A percentile compares a stretch with the other conserved stretches of the same genome.
Conservation (phyloP, 2,888 invertebrate genomes). For the Acanthococcus lagerstroemiae region DNA sequence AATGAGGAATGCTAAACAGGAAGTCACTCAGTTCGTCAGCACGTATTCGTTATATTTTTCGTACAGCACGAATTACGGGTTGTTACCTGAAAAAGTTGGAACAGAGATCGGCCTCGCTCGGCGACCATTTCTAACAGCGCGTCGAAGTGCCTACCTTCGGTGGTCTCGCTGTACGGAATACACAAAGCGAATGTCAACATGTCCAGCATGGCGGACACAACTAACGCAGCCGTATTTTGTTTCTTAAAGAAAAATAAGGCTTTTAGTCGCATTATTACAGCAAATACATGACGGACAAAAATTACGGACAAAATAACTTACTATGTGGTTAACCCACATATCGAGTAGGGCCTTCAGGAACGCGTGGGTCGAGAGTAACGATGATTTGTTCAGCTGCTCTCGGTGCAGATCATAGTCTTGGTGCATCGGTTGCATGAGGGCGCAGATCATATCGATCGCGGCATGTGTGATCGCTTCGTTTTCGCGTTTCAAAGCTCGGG, state of each 20-base stretch:
- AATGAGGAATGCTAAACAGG: constrained; percentile 76
- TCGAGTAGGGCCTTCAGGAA: constrained; percentile 88
- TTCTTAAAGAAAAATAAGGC: constrained; percentile 48
- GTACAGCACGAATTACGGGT: neutral
- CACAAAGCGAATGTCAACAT: constrained; percentile 95
- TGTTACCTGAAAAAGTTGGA: constrained; percentile 80
- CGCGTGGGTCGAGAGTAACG: constrained; percentile 76
- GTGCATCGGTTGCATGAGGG: constrained; percentile 97
- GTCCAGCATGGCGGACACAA: constrained; percentile 95
- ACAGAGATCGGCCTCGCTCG: constrained; percentile 76
- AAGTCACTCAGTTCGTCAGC: no score
- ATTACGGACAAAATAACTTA: constrained; percentile 45
- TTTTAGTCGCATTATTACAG: neutral
- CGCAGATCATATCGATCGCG: constrained; percentile 92
- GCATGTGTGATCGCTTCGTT: constrained; percentile 88
- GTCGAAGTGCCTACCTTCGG: constrained; percentile 93
- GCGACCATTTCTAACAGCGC: constrained; percentile 88
- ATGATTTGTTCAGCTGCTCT: constrained; percentile 96
- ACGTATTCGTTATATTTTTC: no score
- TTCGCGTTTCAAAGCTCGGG: constrained; percentile 75
- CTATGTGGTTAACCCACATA: constrained; percentile 91
- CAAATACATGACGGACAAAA: neutral
- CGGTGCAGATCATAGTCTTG: constrained; percentile 92
- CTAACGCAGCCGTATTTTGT: constrained; percentile 86
- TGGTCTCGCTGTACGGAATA: constrained; percentile 98